Evolutionary conservation across 2,113 vertebrate genomes (phyloP).

Genomic region (Caranx melampygus): DNA sequence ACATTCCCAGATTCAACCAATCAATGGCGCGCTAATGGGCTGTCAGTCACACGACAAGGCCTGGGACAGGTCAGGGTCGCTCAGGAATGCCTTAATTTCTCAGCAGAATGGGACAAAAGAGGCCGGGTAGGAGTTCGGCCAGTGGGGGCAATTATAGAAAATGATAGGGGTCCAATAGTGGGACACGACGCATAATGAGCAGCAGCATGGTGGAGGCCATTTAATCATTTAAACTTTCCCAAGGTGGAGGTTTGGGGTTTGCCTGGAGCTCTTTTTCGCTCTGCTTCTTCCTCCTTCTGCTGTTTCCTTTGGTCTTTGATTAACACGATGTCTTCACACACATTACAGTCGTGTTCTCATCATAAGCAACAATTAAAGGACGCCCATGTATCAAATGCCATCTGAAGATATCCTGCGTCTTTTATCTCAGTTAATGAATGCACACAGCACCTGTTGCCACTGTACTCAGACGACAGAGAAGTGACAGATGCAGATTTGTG

Average conservation of each 20-base stretch:
- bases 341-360: constrained; percentile 8
- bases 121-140: constrained; percentile 58
- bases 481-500: constrained; percentile 15
- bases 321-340: background rate
- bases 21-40: constrained; percentile 79
- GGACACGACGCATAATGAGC: constrained; percentile 64
- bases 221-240: constrained; percentile 71
- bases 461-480: background rate
- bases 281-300: background rate
- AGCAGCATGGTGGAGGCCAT: constrained; percentile 40
- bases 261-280: constrained; percentile 31
- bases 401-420: constrained; percentile 6
- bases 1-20: constrained; percentile 72
- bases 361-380: constrained; percentile 1
- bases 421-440: constrained; percentile 18
- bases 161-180: constrained; percentile 70
- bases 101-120: constrained; percentile 64
- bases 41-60: constrained; percentile 74
- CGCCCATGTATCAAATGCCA: background rate
- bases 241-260: constrained; percentile 43
- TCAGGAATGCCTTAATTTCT: constrained; percentile 73
- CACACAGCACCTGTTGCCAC: constrained; percentile 26
- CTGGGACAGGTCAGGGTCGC: constrained; percentile 77
- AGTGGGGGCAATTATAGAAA: constrained; percentile 73
- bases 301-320: constrained; percentile 30